Conservation (phyloP, 1,140 invertebrate species). For the Metopolophium dirhodum region DNA sequence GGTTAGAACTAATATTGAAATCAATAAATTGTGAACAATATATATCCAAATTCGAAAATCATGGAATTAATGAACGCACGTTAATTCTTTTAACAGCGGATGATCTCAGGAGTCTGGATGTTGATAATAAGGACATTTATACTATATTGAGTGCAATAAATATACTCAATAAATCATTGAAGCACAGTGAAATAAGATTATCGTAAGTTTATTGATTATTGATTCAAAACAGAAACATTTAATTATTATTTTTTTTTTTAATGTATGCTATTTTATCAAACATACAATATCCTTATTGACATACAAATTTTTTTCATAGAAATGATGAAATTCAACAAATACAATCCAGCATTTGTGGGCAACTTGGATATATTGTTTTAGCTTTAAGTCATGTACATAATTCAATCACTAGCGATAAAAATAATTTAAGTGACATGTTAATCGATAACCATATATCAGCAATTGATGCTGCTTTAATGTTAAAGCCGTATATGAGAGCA, state of each 20-base stretch:
- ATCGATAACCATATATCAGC: conserved; percentile 39
- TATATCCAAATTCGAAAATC: background rate
- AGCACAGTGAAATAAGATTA: background rate
- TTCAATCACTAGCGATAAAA: background rate
- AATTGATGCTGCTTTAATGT: conserved; percentile 36
- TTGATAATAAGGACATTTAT: background rate
- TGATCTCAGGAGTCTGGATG: conserved; percentile 9
- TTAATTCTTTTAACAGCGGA: background rate
- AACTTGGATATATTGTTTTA: conserved; percentile 25
- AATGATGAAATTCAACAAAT: conserved; percentile 38
- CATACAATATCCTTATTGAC: background rate
- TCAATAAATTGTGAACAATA: conserved; percentile 50
- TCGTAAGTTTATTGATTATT: conserved; percentile 17
- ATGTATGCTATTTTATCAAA: background rate
- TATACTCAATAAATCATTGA: conserved; percentile 22
- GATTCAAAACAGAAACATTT: background rate
- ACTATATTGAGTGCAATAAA: background rate
- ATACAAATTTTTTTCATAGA: conserved; percentile 8
- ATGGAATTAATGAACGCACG: conserved; percentile 39
- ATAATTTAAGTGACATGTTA: background rate
- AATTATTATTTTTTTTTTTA: background rate
- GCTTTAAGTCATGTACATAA: background rate
- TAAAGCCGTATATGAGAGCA: conserved; percentile 41
- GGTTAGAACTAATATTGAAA: conserved; percentile 26
- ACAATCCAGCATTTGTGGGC: conserved; percentile 37